Base-by-base conservation (phyloP, 2,888 invertebrate species). In the Hirudinaria manillensis region DNA sequence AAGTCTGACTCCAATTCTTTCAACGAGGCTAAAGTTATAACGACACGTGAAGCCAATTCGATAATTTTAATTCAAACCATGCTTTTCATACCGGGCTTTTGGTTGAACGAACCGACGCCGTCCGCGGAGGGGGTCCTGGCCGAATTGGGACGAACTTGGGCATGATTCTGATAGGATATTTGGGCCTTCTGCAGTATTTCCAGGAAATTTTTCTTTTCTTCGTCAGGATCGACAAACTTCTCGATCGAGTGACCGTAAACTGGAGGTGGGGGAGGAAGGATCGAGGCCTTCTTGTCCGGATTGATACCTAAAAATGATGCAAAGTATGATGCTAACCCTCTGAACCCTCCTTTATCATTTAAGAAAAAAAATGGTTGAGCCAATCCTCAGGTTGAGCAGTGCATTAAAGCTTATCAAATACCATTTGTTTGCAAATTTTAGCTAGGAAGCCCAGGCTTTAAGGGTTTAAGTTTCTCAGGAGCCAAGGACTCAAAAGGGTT, bases 111-210 rank as follows among this genome's bases (percentile, higher is more conserved):
- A 45, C 6, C 16, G 3, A 45, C 16, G 45, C 45, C 45, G 16
- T 45, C 45, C 45, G 16, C 45, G 10, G 45, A 45, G 45, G 45
- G 45, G 45, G 45, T 45, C 45, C 45, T 45, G 45, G 45, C 45
- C 10, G 45, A 45, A 45, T 45, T 45, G 24, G 24, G 61, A 13
- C 13, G 72, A 55, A 53, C 53, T 21, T 29, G 72, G n/a, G 16
- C n/a, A 38, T 24, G 53, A 13, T 29, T 56, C 19, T 32, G 73
- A 29, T 51, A 24, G 0, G 73, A 34, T n/a, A 72, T 16, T 27
- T 73, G 73, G 3, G 73, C 73, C 38, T 38, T 73, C 55, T 73
- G 73, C 16, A 73, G 73, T n/a, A 73, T 73, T 24, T 73, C 34
- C 73, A 73, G 61, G 65, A 73, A 73, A 36, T 73, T 73, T 65